phyloP scores from a whole-genome alignment of 2,113 vertebrate genomes.

The Colaptes auratus region DNA sequence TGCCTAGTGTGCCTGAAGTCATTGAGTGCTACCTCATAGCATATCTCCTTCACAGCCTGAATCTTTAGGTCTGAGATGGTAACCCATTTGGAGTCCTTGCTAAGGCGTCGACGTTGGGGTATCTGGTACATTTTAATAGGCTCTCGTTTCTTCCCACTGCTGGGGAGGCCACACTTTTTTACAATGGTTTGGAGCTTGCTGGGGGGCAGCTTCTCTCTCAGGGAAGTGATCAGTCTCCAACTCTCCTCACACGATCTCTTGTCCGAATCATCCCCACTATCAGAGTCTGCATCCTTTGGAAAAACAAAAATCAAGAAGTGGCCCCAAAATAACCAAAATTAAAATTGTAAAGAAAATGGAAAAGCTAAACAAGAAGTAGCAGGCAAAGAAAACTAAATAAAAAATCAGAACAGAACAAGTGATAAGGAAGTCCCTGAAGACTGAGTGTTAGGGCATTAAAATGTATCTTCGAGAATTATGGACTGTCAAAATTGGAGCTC shows the following conservation, averaged over 20 bases:
- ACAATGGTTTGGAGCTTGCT: slow-evolving; percentile 99
- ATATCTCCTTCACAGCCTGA: slow-evolving; percentile 98
- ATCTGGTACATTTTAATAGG: slow-evolving; percentile 98
- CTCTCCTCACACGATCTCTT: slow-evolving; percentile 99
- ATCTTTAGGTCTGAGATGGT: slow-evolving; percentile 99
- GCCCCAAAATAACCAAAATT: slow-evolving; percentile 93
- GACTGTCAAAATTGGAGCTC: slow-evolving; percentile 42
- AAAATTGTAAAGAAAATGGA: slow-evolving; percentile 87
- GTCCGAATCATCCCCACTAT: slow-evolving; percentile 99
- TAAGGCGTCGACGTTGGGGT: slow-evolving; percentile 92
- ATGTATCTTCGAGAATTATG: slow-evolving; percentile 25
- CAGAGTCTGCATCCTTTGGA: slow-evolving; percentile 99
- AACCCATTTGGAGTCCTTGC: slow-evolving; percentile 98
- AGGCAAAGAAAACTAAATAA: slow-evolving; percentile 79
- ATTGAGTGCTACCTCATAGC: slow-evolving; percentile 97
- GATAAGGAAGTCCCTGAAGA: slow-evolving; percentile 55
- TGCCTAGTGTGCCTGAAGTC: slow-evolving; percentile 96
- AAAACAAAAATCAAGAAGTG: slow-evolving; percentile 95
- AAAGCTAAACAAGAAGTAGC: slow-evolving; percentile 76
- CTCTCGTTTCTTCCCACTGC: slow-evolving; percentile 96
- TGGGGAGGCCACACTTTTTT: slow-evolving; percentile 98
- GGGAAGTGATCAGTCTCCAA: slow-evolving; percentile 98
- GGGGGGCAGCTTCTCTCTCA: slow-evolving; percentile 99
- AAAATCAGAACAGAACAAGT: slow-evolving; percentile 69
- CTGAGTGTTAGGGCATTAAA: slow-evolving; percentile 44